Evolutionary conservation across 2,888 invertebrate genomes (phyloP), one percentile per base, ranked within the genome.

Genomic region (Meteorus colon): DNA sequence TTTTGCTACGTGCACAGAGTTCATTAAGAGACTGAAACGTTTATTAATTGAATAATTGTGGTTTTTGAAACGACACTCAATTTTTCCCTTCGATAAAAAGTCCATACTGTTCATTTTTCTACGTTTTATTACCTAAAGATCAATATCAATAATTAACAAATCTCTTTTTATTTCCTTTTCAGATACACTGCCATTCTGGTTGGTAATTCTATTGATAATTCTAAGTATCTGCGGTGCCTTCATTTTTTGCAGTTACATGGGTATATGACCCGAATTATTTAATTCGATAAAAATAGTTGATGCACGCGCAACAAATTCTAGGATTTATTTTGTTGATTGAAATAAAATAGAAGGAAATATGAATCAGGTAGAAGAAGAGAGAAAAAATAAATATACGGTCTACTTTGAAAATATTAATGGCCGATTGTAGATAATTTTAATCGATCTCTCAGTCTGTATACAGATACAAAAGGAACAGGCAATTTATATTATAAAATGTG

Each of bases 131-230:
- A 41, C 4, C 41, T 41, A 1, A 27, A n/a, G 19, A 37, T n/a
- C 14, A 34, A 10, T 37, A 12, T 65, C 41, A 59, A 41, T 73
- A 24, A 65, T 74, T 66, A 62, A 63, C 70, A 74, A 16, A 51
- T 63, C 73, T 41, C 24, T 24, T 24, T 24, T 24, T 24, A 24
- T 71, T 66, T 77, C 84, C 81, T 75, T 92, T 92, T 68, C 92
- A 96, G 96, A 92, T 90, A 94, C 95, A 73, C 91, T 96, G 85
- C 96, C 96, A 77, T 93, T 94, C 79, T 96, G 96, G 96, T 89
- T 95, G 79, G 96, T 95, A 84, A 92, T 96, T 77, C 83, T 95
- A 79, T 91, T 96, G 71, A 94, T 97, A 82, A 91, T 96, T 78
- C 89, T 94, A 81, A 94, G 95, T 81, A 91, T 97, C 77, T 94